Evolutionary conservation across 1,140 invertebrate species (phyloP).

Genomic region (Drosophila willistoni): DNA sequence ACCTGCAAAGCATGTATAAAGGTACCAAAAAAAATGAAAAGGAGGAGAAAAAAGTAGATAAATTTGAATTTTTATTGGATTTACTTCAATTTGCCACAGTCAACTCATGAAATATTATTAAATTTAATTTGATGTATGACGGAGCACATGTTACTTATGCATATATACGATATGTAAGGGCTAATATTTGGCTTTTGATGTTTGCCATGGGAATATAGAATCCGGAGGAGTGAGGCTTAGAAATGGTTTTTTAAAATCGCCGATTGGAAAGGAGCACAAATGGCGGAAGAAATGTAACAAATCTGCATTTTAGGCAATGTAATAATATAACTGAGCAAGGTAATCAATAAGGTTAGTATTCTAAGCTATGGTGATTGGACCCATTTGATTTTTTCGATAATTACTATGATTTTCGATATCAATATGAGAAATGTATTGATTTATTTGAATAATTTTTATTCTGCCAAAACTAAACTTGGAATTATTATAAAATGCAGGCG

Average conservation of each 20-base stretch:
- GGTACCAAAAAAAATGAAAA: too few relatives aligned
- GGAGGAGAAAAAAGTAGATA: background rate
- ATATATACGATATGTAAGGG: background rate
- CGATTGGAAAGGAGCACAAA: background rate
- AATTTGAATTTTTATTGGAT: conserved; percentile 15
- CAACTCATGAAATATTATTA: conserved; percentile 14
- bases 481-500: too few relatives aligned
- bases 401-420: too few relatives aligned
- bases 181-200: conserved; percentile 4
- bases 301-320: too few relatives aligned
- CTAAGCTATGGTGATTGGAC: too few relatives aligned
- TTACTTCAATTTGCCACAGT: conserved; percentile 2
- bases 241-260: background rate
- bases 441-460: too few relatives aligned
- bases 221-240: background rate
- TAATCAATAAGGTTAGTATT: too few relatives aligned
- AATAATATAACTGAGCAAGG: too few relatives aligned
- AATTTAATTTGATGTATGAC: conserved; percentile 10
- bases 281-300: too few relatives aligned
- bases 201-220: background rate
- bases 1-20: background rate
- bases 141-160: background rate
- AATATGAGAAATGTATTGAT: too few relatives aligned
- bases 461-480: too few relatives aligned
- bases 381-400: too few relatives aligned